phyloP scores from a whole-genome alignment of 1,140 invertebrate species.

The Tetraneura akinire region DNA sequence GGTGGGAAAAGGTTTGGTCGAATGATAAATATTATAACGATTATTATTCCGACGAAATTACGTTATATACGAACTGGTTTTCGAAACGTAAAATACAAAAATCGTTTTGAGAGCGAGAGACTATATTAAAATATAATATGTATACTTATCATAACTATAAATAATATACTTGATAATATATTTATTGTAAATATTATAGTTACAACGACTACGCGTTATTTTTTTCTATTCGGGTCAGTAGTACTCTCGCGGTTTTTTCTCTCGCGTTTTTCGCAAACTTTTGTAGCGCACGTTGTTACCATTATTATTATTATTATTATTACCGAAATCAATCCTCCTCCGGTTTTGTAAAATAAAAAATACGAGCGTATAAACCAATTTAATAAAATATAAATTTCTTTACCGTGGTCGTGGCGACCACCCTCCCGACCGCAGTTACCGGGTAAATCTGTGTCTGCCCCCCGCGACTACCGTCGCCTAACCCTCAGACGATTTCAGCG shows the following conservation, averaged over 20 bases:
- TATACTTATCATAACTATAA: too few relatives aligned
- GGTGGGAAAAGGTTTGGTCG: too few relatives aligned
- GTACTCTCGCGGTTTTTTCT: neutral
- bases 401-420: neutral
- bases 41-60: conserved; percentile 12
- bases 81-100: conserved; percentile 1
- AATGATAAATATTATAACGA: neutral
- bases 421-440: neutral
- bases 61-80: conserved; percentile 38
- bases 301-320: too few relatives aligned
- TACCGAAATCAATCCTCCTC: too few relatives aligned
- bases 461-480: too few relatives aligned
- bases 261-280: neutral
- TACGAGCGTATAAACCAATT: conserved; percentile 15
- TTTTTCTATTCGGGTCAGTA: conserved; percentile 31
- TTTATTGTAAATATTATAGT: neutral
- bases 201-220: too few relatives aligned
- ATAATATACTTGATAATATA: too few relatives aligned
- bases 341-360: too few relatives aligned
- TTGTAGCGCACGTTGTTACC: too few relatives aligned
- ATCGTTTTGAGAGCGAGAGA: neutral
- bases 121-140: too few relatives aligned
- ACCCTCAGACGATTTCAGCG: neutral
- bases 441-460: neutral
- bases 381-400: neutral